Percentiles rank a stretch among this genome's conserved stretches.
Evolutionary conservation across 2,888 invertebrate genomes (phyloP).

Genomic region (Scaptomyza parva): DNA sequence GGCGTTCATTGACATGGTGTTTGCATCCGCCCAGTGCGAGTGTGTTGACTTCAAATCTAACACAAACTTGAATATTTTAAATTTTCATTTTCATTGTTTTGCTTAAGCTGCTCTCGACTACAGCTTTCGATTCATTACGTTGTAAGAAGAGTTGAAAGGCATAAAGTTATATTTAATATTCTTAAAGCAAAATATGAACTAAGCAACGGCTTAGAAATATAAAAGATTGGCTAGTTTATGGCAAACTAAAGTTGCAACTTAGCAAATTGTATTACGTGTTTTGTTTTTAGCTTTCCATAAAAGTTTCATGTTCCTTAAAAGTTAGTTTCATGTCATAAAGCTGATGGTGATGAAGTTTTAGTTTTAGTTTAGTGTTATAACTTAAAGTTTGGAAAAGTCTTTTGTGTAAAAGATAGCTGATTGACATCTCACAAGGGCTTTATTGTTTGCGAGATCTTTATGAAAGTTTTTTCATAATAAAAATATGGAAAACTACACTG

Average conservation of each 20-base stretch:
- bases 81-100: not conserved
- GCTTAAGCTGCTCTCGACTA: conserved; percentile 2
- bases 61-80: conserved; percentile 28
- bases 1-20: conserved; percentile 53
- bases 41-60: conserved; percentile 16
- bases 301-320: too few relatives aligned
- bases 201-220: not conserved
- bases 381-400: not conserved
- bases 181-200: not conserved
- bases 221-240: not conserved
- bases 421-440: not conserved
- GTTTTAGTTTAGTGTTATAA: not conserved
- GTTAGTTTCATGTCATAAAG: not conserved
- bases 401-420: not conserved
- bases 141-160: conserved; percentile 26
- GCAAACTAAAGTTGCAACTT: not conserved
- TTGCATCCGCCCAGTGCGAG: conserved; percentile 26
- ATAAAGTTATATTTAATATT: conserved; percentile 12
- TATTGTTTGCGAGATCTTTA: not conserved
- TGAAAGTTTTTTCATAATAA: not conserved
- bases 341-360: not conserved
- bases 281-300: too few relatives aligned
- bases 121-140: conserved; percentile 21
- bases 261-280: not conserved
- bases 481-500: not conserved